Conservation (phyloP, 2,888 invertebrate species). For the Corythucha ciliata region DNA sequence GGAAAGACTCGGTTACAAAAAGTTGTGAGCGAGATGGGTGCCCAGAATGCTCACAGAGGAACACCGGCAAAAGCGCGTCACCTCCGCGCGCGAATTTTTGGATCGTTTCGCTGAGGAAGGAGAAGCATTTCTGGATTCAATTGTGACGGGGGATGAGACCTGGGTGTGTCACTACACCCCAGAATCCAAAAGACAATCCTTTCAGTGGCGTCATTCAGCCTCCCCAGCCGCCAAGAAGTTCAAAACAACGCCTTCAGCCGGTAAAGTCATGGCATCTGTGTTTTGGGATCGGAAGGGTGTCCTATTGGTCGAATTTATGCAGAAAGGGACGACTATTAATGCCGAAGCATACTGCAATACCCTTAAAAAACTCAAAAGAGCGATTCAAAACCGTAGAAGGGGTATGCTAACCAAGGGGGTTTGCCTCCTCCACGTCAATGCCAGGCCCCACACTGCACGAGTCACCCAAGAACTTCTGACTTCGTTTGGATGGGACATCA, state of each 20-base stretch:
- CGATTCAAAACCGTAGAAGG: slow-evolving; percentile 29
- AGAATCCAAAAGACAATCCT: slow-evolving; percentile 8
- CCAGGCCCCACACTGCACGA: slow-evolving; percentile 26
- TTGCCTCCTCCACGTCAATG: slow-evolving; percentile 31
- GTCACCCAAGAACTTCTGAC: slow-evolving; percentile 11
- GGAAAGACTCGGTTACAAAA: slow-evolving; percentile 30
- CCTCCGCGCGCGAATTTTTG: slow-evolving; percentile 10
- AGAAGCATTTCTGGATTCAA: slow-evolving; percentile 23
- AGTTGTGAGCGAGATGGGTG: slow-evolving; percentile 32
- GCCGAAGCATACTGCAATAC: slow-evolving; percentile 26
- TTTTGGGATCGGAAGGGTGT: slow-evolving; percentile 24
- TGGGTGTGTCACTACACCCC: slow-evolving; percentile 28
- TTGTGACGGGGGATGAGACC: slow-evolving; percentile 33
- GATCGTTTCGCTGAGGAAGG: slow-evolving; percentile 17
- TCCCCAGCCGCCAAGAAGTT: slow-evolving; percentile 21
- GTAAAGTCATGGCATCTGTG: slow-evolving; percentile 24
- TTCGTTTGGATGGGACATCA: slow-evolving; percentile 22
- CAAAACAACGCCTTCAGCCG: slow-evolving; percentile 19
- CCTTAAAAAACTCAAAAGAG: slow-evolving; percentile 10
- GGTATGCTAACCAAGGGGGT: slow-evolving; percentile 27
- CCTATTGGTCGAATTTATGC: slow-evolving; percentile 22
- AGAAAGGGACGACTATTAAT: slow-evolving; percentile 26
- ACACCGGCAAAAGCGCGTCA: background rate
- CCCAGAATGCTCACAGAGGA: slow-evolving; percentile 29
- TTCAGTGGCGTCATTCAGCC: slow-evolving; percentile 23